A percentile compares a stretch with the other conserved stretches of the same genome.
These are phyloP conservation scores for Gymnopithys bicolor DNA, from an alignment of 2,797 vertebrate species.

Conservation along the genomic window DNA sequence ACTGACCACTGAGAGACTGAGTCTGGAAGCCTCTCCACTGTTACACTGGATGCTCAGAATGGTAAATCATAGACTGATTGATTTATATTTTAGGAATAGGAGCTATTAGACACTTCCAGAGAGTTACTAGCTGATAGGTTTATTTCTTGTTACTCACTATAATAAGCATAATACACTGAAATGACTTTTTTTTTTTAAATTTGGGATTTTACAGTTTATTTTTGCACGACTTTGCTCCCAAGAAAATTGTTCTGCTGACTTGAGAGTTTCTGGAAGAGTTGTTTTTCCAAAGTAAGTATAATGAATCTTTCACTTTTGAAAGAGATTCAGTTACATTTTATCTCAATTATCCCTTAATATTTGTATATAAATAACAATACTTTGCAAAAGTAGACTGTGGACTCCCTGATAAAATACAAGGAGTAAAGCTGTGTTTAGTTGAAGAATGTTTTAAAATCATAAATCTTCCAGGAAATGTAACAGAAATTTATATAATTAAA, in stretches of 20 bases:
- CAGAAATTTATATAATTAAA: neutral
- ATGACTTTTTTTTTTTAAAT: neutral
- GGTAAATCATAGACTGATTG: neutral
- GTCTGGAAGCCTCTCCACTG: neutral
- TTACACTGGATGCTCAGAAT: neutral
- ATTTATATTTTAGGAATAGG: neutral
- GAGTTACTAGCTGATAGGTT: neutral
- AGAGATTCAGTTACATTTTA: neutral
- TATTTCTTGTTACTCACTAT: neutral
- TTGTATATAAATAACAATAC: neutral
- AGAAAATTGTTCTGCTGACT: constrained; percentile 90
- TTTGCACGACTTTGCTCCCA: constrained; percentile 90
- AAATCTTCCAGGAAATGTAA: neutral
- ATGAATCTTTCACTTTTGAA: neutral
- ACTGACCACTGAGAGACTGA: neutral
- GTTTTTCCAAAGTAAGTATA: constrained; percentile 88
- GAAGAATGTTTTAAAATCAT: neutral
- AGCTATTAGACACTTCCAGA: neutral
- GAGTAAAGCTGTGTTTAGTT: neutral
- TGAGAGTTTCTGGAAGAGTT: constrained; percentile 87
- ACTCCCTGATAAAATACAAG: neutral
- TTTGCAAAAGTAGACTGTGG: neutral
- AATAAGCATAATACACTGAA: neutral
- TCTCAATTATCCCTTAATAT: neutral
- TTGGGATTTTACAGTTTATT: constrained; percentile 80